Conservation (phyloP, 2,888 invertebrate species). For the Dryocosmus kuriphilus region DNA sequence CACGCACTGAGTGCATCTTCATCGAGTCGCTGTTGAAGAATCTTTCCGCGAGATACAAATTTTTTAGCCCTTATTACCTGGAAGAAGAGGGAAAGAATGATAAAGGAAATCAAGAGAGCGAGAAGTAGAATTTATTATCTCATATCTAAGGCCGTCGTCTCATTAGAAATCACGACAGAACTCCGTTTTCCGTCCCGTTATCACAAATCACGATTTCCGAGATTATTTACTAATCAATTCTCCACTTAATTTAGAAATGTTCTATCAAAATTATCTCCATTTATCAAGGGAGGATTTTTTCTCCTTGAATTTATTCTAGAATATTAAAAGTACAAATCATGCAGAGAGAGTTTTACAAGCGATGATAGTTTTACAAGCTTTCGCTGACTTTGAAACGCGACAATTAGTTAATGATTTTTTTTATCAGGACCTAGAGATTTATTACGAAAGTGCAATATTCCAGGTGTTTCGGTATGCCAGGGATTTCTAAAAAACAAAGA, state of each 20-base stretch:
- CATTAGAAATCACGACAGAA: slow-evolving; percentile 1
- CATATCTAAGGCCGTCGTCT: slow-evolving; percentile 21
- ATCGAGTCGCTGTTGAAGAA: background rate
- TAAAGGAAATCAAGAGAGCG: background rate
- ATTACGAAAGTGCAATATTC: background rate
- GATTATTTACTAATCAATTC: background rate
- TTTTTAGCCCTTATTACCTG: background rate
- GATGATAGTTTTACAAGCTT: background rate
- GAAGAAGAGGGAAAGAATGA: slow-evolving; percentile 26
- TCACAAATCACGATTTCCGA: background rate
- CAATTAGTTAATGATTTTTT: background rate
- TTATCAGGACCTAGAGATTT: background rate
- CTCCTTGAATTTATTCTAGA: background rate
- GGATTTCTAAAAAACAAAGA: background rate
- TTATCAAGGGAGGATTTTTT: too few relatives aligned
- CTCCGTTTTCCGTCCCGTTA: slow-evolving; percentile 18
- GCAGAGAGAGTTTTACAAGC: background rate
- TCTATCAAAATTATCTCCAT: too few relatives aligned
- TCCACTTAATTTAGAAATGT: background rate
- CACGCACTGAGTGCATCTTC: slow-evolving; percentile 10
- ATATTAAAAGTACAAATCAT: background rate
- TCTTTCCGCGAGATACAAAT: background rate
- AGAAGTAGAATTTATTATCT: slow-evolving; percentile 22
- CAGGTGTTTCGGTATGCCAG: background rate
- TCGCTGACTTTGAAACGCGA: background rate